phyloP scores from a whole-genome alignment of 2,797 vertebrate species.

The Microctenopoma lineatum region DNA sequence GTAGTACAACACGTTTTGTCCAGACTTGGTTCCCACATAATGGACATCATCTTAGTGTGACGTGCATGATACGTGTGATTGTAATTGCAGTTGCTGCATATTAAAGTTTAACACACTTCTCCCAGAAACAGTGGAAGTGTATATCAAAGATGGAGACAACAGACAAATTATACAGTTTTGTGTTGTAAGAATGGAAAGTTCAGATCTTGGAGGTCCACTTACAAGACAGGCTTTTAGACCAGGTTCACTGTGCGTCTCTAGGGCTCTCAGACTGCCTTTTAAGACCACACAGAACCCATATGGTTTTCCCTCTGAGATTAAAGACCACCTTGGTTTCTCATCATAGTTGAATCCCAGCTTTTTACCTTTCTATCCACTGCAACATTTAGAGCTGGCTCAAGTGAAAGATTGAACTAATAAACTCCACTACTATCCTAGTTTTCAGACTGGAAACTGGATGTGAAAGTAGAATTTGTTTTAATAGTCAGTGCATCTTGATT shows the following conservation, averaged over 20 bases:
- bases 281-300: slow-evolving; percentile 49
- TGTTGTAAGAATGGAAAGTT: slow-evolving; percentile 10
- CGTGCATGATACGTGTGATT: too few species aligned
- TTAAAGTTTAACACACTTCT: neutral
- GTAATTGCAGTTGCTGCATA: too few species aligned
- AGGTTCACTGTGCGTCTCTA: slow-evolving; percentile 48
- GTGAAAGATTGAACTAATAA: neutral
- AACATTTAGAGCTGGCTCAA: slow-evolving; percentile 27
- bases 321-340: slow-evolving; percentile 31
- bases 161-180: neutral
- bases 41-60: too few species aligned
- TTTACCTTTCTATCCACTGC: slow-evolving; percentile 22
- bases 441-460: neutral
- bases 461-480: neutral
- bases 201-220: slow-evolving; percentile 24
- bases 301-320: slow-evolving; percentile 61
- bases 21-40: neutral
- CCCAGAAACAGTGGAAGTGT: neutral
- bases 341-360: slow-evolving; percentile 35
- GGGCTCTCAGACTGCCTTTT: slow-evolving; percentile 36
- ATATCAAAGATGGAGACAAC: neutral
- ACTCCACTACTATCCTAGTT: neutral
- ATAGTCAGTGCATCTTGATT: neutral
- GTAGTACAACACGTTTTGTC: too few species aligned
- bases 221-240: slow-evolving; percentile 34